These are phyloP conservation scores for Riparia riparia DNA, from an alignment of 2,113 vertebrate species.

Conservation along the genomic window DNA sequence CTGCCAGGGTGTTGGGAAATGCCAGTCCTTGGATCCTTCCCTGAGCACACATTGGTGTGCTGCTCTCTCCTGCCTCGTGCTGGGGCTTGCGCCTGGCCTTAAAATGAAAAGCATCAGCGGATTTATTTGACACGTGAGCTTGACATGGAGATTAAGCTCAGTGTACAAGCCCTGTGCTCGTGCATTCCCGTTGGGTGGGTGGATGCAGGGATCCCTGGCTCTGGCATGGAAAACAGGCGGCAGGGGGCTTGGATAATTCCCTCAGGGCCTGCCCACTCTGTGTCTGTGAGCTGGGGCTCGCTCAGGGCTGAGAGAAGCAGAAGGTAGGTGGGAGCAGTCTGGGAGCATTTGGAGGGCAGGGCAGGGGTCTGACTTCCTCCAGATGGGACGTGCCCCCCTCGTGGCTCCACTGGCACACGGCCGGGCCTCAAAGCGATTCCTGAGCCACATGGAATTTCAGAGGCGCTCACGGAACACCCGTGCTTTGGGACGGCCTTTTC, in stretches of 20 bases:
- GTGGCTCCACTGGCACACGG: neutral
- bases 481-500: neutral
- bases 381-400: neutral
- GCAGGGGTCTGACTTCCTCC: neutral
- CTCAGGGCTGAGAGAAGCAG: neutral
- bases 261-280: accelerated
- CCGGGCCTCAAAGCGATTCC: accelerated
- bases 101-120: neutral
- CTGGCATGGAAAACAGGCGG: accelerated
- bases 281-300: neutral
- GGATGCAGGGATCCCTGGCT: neutral
- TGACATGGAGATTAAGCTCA: neutral
- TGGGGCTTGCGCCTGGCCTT: neutral
- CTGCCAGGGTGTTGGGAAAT: neutral
- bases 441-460: neutral
- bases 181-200: neutral
- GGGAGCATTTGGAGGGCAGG: neutral
- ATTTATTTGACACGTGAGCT: neutral
- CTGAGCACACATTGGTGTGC: neutral
- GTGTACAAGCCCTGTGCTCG: accelerated
- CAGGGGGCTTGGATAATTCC: neutral
- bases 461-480: accelerated
- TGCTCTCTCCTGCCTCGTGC: neutral
- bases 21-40: neutral
- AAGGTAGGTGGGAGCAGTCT: neutral